Percentiles rank a stretch among this genome's conserved stretches.
phyloP scores from a whole-genome alignment of 2,888 invertebrate species.

The Himalopsyche anomala region DNA sequence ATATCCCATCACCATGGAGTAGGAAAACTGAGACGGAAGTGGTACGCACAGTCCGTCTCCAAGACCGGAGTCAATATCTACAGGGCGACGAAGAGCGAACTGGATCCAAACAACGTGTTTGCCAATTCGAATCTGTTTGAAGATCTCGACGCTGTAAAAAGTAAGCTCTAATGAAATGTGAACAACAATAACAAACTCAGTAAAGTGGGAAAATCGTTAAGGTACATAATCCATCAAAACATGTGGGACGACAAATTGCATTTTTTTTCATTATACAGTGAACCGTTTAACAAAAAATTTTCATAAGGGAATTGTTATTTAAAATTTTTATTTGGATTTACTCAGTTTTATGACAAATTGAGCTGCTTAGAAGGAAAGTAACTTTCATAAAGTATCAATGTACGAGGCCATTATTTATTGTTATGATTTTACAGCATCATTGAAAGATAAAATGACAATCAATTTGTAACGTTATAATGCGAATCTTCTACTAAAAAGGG shows the following conservation, averaged over 20 bases:
- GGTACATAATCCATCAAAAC: conserved; percentile 13
- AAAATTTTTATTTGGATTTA: background rate
- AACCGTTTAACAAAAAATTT: background rate
- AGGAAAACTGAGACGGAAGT: conserved; percentile 93
- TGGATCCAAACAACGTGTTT: conserved; percentile 97
- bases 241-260: background rate
- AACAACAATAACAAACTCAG: conserved; percentile 8
- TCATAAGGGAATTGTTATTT: background rate
- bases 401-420: too few relatives aligned
- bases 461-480: too few relatives aligned
- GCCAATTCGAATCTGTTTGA: conserved; percentile 86
- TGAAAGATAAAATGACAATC: too few relatives aligned
- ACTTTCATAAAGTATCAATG: background rate
- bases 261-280: conserved; percentile 12
- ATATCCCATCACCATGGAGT: conserved; percentile 98
- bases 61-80: conserved; percentile 86
- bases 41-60: conserved; percentile 91
- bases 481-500: too few relatives aligned
- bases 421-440: too few relatives aligned
- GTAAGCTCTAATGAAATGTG: conserved; percentile 55
- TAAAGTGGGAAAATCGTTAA: conserved; percentile 30
- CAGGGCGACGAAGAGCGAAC: conserved; percentile 87
- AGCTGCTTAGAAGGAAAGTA: background rate
- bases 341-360: background rate
- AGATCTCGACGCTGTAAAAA: conserved; percentile 51